Evolutionary conservation across 2,797 vertebrate species (phyloP).

Genomic region (Poeciliopsis gracilis): DNA sequence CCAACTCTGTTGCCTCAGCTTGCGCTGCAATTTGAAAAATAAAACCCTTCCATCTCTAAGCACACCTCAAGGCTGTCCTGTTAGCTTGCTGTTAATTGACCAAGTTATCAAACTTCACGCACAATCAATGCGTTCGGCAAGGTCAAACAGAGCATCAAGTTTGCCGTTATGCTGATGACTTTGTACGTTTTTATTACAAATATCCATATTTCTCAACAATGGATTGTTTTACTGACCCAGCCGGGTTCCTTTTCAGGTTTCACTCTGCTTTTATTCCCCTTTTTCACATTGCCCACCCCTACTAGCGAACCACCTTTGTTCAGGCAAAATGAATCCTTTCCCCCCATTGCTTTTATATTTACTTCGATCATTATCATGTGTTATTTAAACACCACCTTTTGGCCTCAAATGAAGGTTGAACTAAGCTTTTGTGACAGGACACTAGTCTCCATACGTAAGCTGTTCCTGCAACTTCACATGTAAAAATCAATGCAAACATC

Average conservation of each 20-base stretch:
- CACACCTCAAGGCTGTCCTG: neutral
- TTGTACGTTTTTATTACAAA: neutral
- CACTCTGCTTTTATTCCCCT: neutral
- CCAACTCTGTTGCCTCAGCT: neutral
- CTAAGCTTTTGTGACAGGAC: neutral
- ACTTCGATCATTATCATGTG: neutral
- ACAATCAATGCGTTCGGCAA: neutral
- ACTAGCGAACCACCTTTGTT: neutral
- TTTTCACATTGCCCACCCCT: neutral
- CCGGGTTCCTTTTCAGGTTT: neutral
- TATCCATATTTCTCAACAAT: neutral
- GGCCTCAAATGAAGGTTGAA: neutral
- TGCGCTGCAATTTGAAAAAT: neutral
- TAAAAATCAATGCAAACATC: neutral
- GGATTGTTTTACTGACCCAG: neutral
- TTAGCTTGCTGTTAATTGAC: neutral
- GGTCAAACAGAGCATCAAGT: neutral
- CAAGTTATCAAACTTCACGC: neutral
- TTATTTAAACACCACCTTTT: neutral
- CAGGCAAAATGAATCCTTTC: neutral
- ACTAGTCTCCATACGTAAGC: neutral
- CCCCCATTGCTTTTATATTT: neutral
- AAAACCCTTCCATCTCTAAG: neutral
- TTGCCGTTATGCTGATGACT: neutral
- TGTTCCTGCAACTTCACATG: neutral